A percentile compares a stretch with the other conserved stretches of the same genome.
These are phyloP conservation scores for Erythrocercus mccallii DNA, from an alignment of 2,113 vertebrate species.

Conservation along the genomic window DNA sequence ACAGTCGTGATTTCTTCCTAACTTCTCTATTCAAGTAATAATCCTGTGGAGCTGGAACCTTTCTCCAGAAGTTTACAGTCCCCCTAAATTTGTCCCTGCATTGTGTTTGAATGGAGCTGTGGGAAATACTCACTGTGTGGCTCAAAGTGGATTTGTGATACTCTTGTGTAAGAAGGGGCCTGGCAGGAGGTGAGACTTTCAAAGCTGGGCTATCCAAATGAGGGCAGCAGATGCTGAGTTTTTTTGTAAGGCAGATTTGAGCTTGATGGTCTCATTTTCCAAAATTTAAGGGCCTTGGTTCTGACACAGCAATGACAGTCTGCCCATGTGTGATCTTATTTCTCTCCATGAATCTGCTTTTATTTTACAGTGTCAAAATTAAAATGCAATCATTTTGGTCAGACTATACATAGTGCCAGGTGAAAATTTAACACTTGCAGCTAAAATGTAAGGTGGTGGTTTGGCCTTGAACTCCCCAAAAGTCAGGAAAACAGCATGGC, in stretches of 20 bases:
- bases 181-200: background rate
- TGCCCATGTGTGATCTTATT: fast-evolving
- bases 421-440: background rate
- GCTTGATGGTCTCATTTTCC: background rate
- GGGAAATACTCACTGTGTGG: background rate
- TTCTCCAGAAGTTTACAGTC: background rate
- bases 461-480: background rate
- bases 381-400: background rate
- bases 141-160: background rate
- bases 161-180: background rate
- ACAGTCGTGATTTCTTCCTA: background rate
- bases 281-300: background rate
- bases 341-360: background rate
- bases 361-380: background rate
- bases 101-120: background rate
- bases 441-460: background rate
- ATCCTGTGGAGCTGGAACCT: background rate
- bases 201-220: background rate
- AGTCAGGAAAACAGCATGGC: background rate
- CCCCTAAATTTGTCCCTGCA: background rate
- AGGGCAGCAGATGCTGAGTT: background rate
- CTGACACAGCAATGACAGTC: background rate
- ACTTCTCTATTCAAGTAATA: background rate
- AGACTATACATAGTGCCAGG: background rate
- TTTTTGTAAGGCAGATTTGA: background rate